These are phyloP conservation scores for Agrotis exclamationis DNA, from an alignment of 2,888 invertebrate species.

Conservation along the genomic window DNA sequence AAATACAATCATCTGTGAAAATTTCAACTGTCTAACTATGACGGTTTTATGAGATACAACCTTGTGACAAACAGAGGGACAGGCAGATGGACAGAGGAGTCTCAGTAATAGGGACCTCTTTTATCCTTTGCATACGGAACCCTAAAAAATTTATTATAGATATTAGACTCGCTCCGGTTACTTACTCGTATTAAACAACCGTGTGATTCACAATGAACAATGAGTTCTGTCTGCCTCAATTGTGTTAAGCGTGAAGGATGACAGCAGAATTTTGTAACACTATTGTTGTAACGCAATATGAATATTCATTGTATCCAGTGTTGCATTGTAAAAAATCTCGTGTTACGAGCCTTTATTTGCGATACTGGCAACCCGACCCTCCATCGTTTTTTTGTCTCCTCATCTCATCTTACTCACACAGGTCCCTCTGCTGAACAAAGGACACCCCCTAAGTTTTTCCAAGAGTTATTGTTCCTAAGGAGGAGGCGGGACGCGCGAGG, in stretches of 20 bases:
- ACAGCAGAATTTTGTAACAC: slow-evolving; percentile 15
- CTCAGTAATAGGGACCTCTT: too few relatives aligned
- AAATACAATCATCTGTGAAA: too few relatives aligned
- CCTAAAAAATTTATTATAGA: neutral
- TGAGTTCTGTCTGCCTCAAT: slow-evolving; percentile 1
- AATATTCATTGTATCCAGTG: neutral
- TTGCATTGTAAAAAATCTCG: neutral
- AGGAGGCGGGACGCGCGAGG: too few relatives aligned
- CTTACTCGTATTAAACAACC: neutral
- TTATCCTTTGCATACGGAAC: too few relatives aligned
- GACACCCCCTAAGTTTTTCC: too few relatives aligned
- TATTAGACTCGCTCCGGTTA: neutral
- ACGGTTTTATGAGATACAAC: too few relatives aligned
- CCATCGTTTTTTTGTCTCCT: neutral
- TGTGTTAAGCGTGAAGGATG: slow-evolving; percentile 29
- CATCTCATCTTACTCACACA: too few relatives aligned
- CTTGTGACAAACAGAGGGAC: too few relatives aligned
- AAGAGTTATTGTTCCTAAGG: too few relatives aligned
- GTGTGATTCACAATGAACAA: slow-evolving; percentile 32
- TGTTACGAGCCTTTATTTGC: neutral
- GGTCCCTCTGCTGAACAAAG: too few relatives aligned
- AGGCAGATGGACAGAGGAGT: too few relatives aligned
- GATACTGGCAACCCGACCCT: neutral
- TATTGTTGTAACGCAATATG: slow-evolving; percentile 25
- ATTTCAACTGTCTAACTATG: too few relatives aligned